These are phyloP conservation scores for Lasioglossum zephyrum DNA, from an alignment of 2,888 invertebrate genomes.

Conservation along the genomic window DNA sequence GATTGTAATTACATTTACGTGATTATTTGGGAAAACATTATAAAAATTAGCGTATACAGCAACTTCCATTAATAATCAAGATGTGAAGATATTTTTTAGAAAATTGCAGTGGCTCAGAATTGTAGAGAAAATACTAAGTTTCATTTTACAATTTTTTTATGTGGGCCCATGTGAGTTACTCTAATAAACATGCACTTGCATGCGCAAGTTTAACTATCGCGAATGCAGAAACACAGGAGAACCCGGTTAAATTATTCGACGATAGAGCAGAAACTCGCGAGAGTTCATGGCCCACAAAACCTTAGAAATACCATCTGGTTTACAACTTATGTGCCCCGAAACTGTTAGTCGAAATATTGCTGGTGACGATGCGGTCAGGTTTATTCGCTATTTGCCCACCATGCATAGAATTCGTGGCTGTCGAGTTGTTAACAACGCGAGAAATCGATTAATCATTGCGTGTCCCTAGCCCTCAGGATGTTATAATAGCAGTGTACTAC, in stretches of 20 bases:
- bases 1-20: too few relatives aligned
- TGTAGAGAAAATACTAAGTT: too few relatives aligned
- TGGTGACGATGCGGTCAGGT: conserved; percentile 35
- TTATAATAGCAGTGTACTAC: not conserved
- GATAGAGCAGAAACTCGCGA: conserved; percentile 8
- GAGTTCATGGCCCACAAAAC: conserved; percentile 51
- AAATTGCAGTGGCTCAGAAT: too few relatives aligned
- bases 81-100: too few relatives aligned
- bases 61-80: too few relatives aligned
- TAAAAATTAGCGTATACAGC: too few relatives aligned
- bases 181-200: too few relatives aligned
- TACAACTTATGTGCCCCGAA: conserved; percentile 22
- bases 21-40: too few relatives aligned
- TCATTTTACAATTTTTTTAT: too few relatives aligned
- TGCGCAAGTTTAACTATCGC: not conserved
- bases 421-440: not conserved
- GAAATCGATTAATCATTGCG: conserved; percentile 38
- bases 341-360: conserved; percentile 39
- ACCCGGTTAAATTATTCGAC: conserved; percentile 34
- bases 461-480: not conserved
- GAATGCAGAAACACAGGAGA: not conserved
- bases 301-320: conserved; percentile 51
- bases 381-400: conserved; percentile 28
- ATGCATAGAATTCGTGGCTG: conserved; percentile 29
- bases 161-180: too few relatives aligned